Percentiles rank a stretch among this genome's conserved stretches.
phyloP scores from a whole-genome alignment of 2,113 vertebrate genomes.

The Lipotes vexillifer region DNA sequence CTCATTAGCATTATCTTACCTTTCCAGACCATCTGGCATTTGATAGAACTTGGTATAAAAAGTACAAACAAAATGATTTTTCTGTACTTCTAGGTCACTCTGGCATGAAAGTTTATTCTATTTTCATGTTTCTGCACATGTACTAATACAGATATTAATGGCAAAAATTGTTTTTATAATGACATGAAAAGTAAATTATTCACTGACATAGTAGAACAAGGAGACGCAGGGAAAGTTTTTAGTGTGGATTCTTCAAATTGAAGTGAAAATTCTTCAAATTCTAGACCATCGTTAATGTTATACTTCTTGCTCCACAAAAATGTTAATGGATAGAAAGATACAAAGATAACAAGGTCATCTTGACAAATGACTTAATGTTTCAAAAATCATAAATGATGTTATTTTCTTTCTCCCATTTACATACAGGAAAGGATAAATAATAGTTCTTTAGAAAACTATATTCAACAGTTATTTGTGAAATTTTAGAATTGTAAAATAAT shows the following conservation, averaged over 20 bases:
- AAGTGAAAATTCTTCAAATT: background rate
- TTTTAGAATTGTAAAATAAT: background rate
- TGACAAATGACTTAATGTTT: background rate
- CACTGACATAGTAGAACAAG: background rate
- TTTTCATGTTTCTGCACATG: background rate
- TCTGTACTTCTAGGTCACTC: slow-evolving; percentile 53
- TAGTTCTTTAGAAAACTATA: background rate
- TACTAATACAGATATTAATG: background rate
- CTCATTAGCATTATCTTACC: slow-evolving; percentile 67
- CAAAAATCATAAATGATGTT: background rate
- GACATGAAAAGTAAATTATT: slow-evolving; percentile 41
- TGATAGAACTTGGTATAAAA: slow-evolving; percentile 47
- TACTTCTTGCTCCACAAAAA: background rate
- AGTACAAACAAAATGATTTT: slow-evolving; percentile 41
- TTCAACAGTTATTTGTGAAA: background rate
- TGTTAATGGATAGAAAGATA: background rate
- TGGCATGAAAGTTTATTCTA: slow-evolving; percentile 39
- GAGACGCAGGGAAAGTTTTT: background rate
- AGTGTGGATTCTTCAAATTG: background rate
- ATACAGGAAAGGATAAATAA: background rate
- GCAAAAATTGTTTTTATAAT: slow-evolving; percentile 9
- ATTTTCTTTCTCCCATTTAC: background rate
- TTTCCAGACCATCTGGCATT: slow-evolving; percentile 71
- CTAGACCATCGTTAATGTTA: background rate
- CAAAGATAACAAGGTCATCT: background rate